These are phyloP conservation scores for Theristicus caerulescens DNA, from an alignment of 2,113 vertebrate genomes.

Conservation along the genomic window DNA sequence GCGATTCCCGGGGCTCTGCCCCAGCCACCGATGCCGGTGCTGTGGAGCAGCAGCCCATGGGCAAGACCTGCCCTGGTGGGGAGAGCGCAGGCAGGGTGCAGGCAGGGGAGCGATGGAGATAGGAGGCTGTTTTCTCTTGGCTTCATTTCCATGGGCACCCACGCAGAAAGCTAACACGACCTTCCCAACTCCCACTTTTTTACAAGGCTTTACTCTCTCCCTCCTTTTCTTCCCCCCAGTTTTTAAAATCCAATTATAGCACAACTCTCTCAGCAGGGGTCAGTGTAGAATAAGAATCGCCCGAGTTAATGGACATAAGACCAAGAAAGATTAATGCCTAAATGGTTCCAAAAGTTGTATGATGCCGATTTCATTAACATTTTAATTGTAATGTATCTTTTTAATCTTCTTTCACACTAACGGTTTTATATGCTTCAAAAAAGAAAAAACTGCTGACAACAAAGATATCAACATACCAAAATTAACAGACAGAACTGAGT, in stretches of 20 bases:
- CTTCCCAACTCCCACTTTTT: constrained; percentile 30
- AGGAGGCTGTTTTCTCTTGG: accelerated
- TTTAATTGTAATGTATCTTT: constrained; percentile 83
- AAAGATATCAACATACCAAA: constrained; percentile 70
- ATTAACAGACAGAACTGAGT: constrained; percentile 56
- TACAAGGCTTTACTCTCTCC: background rate
- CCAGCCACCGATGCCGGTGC: accelerated
- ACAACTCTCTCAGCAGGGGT: constrained; percentile 76
- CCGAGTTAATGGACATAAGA: constrained; percentile 63
- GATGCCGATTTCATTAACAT: constrained; percentile 79
- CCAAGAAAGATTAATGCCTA: constrained; percentile 67
- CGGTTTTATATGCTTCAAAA: constrained; percentile 67
- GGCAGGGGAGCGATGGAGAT: background rate
- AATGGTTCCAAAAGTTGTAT: constrained; percentile 70
- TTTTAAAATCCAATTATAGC: constrained; percentile 75
- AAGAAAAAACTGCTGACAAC: constrained; percentile 70
- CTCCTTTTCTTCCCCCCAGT: background rate
- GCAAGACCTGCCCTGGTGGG: accelerated
- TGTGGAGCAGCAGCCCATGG: accelerated
- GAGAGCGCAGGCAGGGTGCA: accelerated
- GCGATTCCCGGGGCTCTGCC: background rate
- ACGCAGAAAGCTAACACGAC: accelerated
- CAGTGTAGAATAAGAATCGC: constrained; percentile 74
- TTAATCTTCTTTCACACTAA: constrained; percentile 77
- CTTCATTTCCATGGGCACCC: background rate